Evolutionary conservation across 2,113 vertebrate species (phyloP), one percentile per base, ranked within the genome.

Genomic region (Aegithalos caudatus): DNA sequence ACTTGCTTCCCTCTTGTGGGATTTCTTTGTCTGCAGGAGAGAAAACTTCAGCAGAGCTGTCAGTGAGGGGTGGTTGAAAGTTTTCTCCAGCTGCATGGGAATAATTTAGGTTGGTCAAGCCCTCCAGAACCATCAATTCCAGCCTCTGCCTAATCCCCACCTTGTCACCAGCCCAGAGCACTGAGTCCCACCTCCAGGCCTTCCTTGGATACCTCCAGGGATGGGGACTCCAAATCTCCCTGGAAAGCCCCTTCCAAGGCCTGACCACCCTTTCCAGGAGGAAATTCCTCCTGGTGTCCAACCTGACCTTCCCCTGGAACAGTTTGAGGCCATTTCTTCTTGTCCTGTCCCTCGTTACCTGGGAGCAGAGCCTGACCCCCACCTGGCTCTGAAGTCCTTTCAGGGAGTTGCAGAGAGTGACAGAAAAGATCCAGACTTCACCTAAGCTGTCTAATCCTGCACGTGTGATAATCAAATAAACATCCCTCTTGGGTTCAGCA

Each of bases 171-270:
- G 48, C 48, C 22, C 71, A 83, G 56, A 24, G 56, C 35, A 17
- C 40, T 48, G 8, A 62, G 56, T 42, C 48, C 35, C 40, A 28
- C 0, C 0, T 35, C 31, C 42, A 70, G 48, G 1, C 10, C 4
- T 77, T 56, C 29, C 48, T 12, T 48, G 56, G 22, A 2, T 18
- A 42, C 56, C 56, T 62, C 24, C 38, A 40, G 53, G 61, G 16
- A 6, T 60, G 61, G 40, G 19, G 1, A 38, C 45, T 47, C 35
- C 31, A 62, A 9, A 35, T 12, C n/a, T 69, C 31, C 31, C 40
- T 62, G 35, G 40, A 25, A 35, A 62, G 40, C 40, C 24, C 25
- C 29, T 82, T 5, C 21, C 7, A 16, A 8, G 3, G 47, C 22
- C 54, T 62, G 35, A 42, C 4, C 14, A 16, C 31, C 21, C 40